Conservation (phyloP, 2,113 vertebrate species). For the Sebastes fasciatus region DNA sequence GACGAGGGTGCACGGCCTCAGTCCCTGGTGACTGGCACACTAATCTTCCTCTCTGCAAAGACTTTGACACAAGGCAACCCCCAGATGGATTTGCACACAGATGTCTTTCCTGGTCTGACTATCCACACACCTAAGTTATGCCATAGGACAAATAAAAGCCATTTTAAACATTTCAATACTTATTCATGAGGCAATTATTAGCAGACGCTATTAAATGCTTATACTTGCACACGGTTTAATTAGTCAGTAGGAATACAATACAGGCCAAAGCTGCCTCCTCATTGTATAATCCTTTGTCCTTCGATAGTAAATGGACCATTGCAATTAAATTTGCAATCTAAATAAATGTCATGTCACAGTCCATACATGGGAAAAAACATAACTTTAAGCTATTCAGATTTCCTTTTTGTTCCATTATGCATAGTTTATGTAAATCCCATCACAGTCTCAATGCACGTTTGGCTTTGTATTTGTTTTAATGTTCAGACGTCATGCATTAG, state of each 20-base stretch:
- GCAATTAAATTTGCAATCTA: background rate
- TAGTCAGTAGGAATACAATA: background rate
- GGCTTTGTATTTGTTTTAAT: background rate
- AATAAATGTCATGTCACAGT: background rate
- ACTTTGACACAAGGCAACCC: constrained; percentile 3
- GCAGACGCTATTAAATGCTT: background rate
- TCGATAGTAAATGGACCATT: background rate
- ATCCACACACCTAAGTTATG: background rate
- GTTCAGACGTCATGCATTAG: background rate
- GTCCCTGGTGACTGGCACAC: constrained; percentile 44
- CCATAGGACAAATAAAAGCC: background rate
- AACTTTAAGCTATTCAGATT: background rate
- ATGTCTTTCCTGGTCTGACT: constrained; percentile 6
- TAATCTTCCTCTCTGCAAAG: constrained; percentile 45
- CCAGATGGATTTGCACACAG: constrained; percentile 19
- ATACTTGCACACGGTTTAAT: background rate
- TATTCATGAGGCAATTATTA: background rate
- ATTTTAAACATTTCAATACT: background rate
- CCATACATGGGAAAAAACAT: background rate
- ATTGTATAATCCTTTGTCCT: background rate
- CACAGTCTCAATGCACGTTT: background rate
- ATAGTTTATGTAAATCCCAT: background rate
- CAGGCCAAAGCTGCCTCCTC: background rate
- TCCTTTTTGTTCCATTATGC: background rate
- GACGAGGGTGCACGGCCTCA: constrained; percentile 32